Base-by-base conservation (phyloP, 1,140 invertebrate species). In the Pteromalus puparum region DNA sequence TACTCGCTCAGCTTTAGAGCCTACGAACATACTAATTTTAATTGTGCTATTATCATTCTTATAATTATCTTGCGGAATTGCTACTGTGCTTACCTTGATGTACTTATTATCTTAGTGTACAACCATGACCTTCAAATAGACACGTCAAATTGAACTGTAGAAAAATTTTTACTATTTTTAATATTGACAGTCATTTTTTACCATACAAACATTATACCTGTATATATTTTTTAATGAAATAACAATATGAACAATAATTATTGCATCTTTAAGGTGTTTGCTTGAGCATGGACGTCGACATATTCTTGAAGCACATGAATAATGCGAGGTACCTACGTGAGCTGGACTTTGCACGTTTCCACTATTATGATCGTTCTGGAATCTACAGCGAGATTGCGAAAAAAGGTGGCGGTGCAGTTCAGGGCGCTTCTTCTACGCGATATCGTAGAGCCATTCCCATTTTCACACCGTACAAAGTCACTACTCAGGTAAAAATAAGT, bases 281-380 rank as follows among this genome's bases (percentile, higher is more conserved):
- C 87, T 96, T 95, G 6, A 96, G 96, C 0, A 96, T 97, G 90
- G 97, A 98, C 90, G 94, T 97, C 21, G 97, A 98, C 89, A 94
- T 97, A 70, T 95, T 97, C 77, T 91, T 97, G 0, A 93, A 94
- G 3, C 97, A 98, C 90, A 98, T 98, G 97, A 98, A 98, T 90
- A 98, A 98, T 90, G 96, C 96, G 0, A 94, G 97, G 12, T 98
- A 97, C 85, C 90, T 97, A 1, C 93, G 97, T 10, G 97, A 97
- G 89, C 91, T 97, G 80, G 97, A 98, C 90, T 97, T 98, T 91
- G 97, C 96, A 4, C 94, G 97, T 34, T 97, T 97, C 88, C 95
- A 97, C 87, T 97, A 95, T 90, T 97, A 96, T 85, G 95, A 96
- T 61, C 90, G 95, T 84, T 95, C 94, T 10, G 96, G 96, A 21